Evolutionary conservation across 2,888 invertebrate species (phyloP).

Genomic region (Cheilosia urbana): DNA sequence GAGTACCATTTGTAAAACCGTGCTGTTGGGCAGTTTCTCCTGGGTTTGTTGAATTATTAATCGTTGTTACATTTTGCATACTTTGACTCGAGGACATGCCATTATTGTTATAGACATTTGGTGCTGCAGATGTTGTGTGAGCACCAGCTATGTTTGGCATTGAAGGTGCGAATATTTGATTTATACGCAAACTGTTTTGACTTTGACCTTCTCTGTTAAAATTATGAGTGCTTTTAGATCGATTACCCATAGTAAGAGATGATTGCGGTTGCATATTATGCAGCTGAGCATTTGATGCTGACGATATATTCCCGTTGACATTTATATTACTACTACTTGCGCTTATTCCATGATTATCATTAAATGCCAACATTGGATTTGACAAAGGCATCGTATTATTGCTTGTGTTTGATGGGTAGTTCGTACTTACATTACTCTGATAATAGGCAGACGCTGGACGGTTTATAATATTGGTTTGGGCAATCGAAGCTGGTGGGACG

Average conservation of each 20-base stretch:
- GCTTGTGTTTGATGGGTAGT: conserved; percentile 66
- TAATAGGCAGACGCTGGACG: conserved; percentile 84
- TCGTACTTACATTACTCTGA: conserved; percentile 79
- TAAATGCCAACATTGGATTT: conserved; percentile 80
- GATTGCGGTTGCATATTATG: conserved; percentile 78
- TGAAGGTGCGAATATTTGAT: conserved; percentile 83
- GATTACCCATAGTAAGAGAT: conserved; percentile 79
- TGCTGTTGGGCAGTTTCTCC: conserved; percentile 37
- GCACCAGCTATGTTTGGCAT: conserved; percentile 83
- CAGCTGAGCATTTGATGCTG: conserved; percentile 69
- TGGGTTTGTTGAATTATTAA: conserved; percentile 60
- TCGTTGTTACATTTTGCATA: conserved; percentile 83
- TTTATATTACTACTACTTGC: conserved; percentile 82
- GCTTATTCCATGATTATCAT: conserved; percentile 78
- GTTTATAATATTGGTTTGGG: conserved; percentile 76
- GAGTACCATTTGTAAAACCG: conserved; percentile 50
- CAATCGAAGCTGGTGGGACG: conserved; percentile 50
- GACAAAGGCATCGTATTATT: conserved; percentile 79
- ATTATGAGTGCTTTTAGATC: conserved; percentile 80
- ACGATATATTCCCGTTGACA: conserved; percentile 76
- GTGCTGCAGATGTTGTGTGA: conserved; percentile 77
- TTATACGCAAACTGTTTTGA: conserved; percentile 82
- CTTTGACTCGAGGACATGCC: conserved; percentile 83
- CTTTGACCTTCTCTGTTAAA: conserved; percentile 80
- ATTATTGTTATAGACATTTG: conserved; percentile 63